Percentiles rank a stretch among this genome's conserved stretches.
Conservation (phyloP, 2,797 vertebrate genomes). For the Gymnopithys bicolor region DNA sequence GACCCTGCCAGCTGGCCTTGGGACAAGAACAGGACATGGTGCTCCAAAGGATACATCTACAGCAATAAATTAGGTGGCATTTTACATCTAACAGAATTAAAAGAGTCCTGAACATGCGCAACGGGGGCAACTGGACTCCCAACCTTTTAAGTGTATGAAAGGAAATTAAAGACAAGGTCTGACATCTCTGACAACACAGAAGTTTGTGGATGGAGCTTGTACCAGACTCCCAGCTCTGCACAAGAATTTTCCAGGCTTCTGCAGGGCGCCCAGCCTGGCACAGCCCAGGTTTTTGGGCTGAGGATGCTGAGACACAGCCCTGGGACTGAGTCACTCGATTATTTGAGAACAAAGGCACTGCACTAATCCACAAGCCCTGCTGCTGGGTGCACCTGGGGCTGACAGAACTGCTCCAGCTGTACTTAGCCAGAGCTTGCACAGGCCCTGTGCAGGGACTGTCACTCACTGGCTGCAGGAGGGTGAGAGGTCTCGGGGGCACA, state of each 20-base stretch:
- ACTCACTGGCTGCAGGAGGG: neutral
- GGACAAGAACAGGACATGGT: neutral
- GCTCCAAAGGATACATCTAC: neutral
- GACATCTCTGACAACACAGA: accelerated
- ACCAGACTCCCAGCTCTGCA: neutral
- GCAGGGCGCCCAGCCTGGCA: neutral
- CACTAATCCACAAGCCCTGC: neutral
- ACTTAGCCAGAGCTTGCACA: neutral
- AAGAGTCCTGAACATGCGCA: neutral
- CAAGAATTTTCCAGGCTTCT: neutral
- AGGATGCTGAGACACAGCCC: neutral
- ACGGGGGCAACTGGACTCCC: neutral
- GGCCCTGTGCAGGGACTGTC: neutral
- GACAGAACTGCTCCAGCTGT: neutral
- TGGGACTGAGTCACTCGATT: neutral
- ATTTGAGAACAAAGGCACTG: neutral
- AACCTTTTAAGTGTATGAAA: neutral
- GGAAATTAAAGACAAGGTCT: neutral
- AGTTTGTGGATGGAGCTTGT: neutral
- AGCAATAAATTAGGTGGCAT: neutral
- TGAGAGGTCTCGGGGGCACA: accelerated
- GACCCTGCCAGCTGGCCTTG: neutral
- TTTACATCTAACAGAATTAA: neutral
- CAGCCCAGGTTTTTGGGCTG: neutral
- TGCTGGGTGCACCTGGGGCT: neutral